Percentiles rank a stretch among this genome's conserved stretches.
These are phyloP conservation scores for Dasysyrphus albostriatus DNA, from an alignment of 2,888 invertebrate genomes.

Conservation along the genomic window DNA sequence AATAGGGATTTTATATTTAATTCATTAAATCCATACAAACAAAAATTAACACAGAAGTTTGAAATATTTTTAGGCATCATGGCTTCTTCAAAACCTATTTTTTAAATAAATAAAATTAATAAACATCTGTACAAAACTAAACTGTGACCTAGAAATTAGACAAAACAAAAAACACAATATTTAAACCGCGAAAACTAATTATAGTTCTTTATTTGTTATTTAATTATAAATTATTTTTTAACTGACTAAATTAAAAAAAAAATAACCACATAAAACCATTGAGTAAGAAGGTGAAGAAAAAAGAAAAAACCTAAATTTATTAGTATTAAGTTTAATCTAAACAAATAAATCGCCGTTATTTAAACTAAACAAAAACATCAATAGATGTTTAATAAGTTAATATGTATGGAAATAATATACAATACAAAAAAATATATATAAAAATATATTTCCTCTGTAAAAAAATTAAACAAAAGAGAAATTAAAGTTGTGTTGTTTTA, in stretches of 20 bases:
- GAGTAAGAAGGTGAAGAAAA: slow-evolving; percentile 37
- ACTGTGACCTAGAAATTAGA: slow-evolving; percentile 67
- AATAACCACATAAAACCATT: slow-evolving; percentile 27
- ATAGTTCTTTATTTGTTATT: slow-evolving; percentile 70
- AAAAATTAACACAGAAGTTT: slow-evolving; percentile 56
- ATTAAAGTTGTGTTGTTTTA: slow-evolving; percentile 80
- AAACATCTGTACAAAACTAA: slow-evolving; percentile 56
- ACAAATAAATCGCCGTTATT: slow-evolving; percentile 57
- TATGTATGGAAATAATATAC: slow-evolving; percentile 37
- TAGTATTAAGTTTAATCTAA: slow-evolving; percentile 53
- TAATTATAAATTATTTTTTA: slow-evolving; percentile 69
- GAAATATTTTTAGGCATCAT: slow-evolving; percentile 39
- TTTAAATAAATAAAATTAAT: slow-evolving; percentile 21
- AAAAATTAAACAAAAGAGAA: slow-evolving; percentile 75
- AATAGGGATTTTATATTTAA: slow-evolving; percentile 43
- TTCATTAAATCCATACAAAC: slow-evolving; percentile 38
- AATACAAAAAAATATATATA: slow-evolving; percentile 53
- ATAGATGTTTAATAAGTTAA: slow-evolving; percentile 58
- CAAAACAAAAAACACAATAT: slow-evolving; percentile 24
- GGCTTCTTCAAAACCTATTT: slow-evolving; percentile 41
- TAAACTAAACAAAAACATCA: slow-evolving; percentile 40
- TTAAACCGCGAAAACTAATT: slow-evolving; percentile 55
- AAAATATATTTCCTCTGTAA: slow-evolving; percentile 75
- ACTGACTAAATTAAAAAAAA: slow-evolving; percentile 55
- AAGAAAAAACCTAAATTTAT: slow-evolving; percentile 34